A percentile compares a stretch with the other conserved stretches of the same genome.
These are phyloP conservation scores for Spodoptera exigua DNA, from an alignment of 2,888 invertebrate species.

Conservation along the genomic window DNA sequence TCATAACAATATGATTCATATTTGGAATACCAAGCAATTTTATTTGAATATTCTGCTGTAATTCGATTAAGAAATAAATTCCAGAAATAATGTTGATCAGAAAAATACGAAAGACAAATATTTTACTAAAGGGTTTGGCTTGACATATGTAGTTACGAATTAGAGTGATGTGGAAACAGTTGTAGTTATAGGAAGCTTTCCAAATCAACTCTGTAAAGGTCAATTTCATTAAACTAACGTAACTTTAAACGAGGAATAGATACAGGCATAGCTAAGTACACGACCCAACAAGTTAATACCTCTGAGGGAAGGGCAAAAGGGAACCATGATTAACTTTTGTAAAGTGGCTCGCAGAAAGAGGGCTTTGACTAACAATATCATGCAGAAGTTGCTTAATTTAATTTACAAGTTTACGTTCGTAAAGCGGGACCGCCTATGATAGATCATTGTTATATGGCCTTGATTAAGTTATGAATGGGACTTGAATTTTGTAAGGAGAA, in stretches of 20 bases:
- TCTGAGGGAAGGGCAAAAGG: slow-evolving; percentile 17
- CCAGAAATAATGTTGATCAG: too few species aligned
- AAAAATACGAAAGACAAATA: too few species aligned
- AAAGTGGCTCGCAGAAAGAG: slow-evolving; percentile 29
- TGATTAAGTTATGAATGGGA: background rate
- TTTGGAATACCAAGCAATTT: too few species aligned
- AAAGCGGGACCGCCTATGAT: slow-evolving; percentile 13
- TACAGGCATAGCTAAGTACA: slow-evolving; percentile 9
- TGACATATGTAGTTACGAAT: too few species aligned
- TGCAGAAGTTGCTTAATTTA: slow-evolving; percentile 33
- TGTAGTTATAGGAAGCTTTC: slow-evolving; percentile 2
- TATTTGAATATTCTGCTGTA: too few species aligned
- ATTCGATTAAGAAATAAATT: too few species aligned
- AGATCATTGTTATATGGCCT: slow-evolving; percentile 8
- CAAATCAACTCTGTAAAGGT: slow-evolving; percentile 15
- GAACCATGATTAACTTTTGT: slow-evolving; percentile 42
- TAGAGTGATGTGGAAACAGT: too few species aligned
- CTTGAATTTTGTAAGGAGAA: background rate
- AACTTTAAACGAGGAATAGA: slow-evolving; percentile 7
- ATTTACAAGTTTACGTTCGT: slow-evolving; percentile 35
- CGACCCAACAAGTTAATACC: slow-evolving; percentile 31
- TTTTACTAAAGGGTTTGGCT: too few species aligned
- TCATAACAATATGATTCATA: too few species aligned
- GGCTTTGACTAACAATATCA: slow-evolving; percentile 30
- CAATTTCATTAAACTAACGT: slow-evolving; percentile 24